Conservation (phyloP, 1,140 invertebrate species). For the Drosophila nigromelanica region DNA sequence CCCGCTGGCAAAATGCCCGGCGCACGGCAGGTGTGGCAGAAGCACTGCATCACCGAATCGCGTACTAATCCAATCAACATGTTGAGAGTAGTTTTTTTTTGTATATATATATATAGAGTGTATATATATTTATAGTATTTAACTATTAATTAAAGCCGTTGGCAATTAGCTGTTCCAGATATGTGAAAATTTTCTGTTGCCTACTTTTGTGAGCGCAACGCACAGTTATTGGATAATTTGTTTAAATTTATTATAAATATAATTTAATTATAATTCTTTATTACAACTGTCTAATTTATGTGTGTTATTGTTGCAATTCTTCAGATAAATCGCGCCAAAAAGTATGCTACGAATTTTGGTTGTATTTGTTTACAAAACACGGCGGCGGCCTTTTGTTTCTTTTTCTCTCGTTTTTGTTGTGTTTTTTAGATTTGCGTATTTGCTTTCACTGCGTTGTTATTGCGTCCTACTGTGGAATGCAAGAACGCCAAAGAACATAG, state of each 20-base stretch:
- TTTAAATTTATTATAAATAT: neutral
- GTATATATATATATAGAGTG: constrained; percentile 5
- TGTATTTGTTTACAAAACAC: constrained; percentile 25
- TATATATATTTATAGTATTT: constrained; percentile 10
- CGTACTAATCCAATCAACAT: constrained; percentile 94
- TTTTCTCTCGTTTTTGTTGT: constrained; percentile 4
- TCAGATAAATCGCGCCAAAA: constrained; percentile 15
- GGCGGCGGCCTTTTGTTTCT: constrained; percentile 12
- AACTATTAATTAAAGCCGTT: constrained; percentile 7
- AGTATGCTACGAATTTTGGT: constrained; percentile 43
- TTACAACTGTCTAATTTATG: constrained; percentile 12
- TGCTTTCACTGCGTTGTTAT: constrained; percentile 22
- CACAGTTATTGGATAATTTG: neutral
- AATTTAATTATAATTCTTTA: constrained; percentile 7
- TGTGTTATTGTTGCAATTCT: constrained; percentile 3
- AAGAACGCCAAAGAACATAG: constrained; percentile 18
- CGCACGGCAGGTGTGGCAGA: constrained; percentile 94
- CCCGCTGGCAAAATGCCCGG: constrained; percentile 88
- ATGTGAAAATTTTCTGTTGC: constrained; percentile 38
- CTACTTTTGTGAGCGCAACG: constrained; percentile 24
- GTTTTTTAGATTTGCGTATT: constrained; percentile 7
- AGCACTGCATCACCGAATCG: constrained; percentile 94
- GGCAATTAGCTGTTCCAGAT: constrained; percentile 35
- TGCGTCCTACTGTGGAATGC: constrained; percentile 15
- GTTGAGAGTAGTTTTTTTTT: constrained; percentile 60